Evolutionary conservation across 1,140 invertebrate genomes (phyloP).

Genomic region (Diorhabda carinulata): DNA sequence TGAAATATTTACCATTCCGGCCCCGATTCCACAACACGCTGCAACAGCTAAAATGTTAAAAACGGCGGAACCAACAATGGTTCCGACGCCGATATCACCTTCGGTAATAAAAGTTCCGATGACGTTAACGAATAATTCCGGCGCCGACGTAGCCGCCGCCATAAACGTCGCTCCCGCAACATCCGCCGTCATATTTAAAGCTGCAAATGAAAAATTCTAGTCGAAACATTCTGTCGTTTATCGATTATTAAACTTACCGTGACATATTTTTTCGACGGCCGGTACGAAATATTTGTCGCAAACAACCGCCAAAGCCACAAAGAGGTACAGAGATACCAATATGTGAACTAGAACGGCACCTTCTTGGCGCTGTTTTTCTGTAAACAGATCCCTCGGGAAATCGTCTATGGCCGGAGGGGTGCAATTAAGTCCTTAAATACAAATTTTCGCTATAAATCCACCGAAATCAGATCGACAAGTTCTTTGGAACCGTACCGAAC

Average conservation of each 20-base stretch:
- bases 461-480: no score
- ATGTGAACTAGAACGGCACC: constrained; percentile 82
- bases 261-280: constrained; percentile 84
- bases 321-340: constrained; percentile 79
- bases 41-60: constrained; percentile 92
- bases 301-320: constrained; percentile 79
- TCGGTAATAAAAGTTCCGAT: constrained; percentile 88
- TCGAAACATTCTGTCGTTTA: neutral
- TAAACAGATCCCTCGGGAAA: constrained; percentile 78
- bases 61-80: constrained; percentile 92
- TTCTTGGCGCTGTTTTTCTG: constrained; percentile 70
- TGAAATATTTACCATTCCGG: constrained; percentile 67
- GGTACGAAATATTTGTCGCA: constrained; percentile 89
- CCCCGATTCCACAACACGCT: constrained; percentile 82
- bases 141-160: constrained; percentile 89
- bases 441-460: neutral
- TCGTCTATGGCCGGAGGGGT: constrained; percentile 83
- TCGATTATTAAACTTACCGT: constrained; percentile 57
- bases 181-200: constrained; percentile 77
- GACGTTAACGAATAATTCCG: constrained; percentile 89
- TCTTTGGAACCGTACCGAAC: no score
- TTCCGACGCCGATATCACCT: constrained; percentile 85
- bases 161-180: constrained; percentile 90
- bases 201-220: constrained; percentile 48
- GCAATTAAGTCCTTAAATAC: constrained; percentile 65